Percentiles rank a stretch among this genome's conserved stretches.
Conservation (phyloP, 2,888 invertebrate genomes). For the Pseudoips prasinana region DNA sequence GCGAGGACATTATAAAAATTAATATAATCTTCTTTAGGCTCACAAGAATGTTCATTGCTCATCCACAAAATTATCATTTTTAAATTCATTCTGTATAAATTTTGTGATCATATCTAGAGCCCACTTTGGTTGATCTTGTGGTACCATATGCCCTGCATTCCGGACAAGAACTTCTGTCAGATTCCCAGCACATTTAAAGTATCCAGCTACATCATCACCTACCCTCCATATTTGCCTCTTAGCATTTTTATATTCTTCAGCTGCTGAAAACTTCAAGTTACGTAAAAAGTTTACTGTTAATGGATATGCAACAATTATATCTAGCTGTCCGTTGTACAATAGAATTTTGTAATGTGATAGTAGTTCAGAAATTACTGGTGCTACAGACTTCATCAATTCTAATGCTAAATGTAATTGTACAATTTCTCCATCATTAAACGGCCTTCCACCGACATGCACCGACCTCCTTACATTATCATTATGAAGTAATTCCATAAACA, state of each 20-base stretch:
- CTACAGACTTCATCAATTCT: constrained; percentile 83
- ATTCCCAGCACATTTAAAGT: constrained; percentile 86
- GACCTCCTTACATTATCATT: constrained; percentile 67
- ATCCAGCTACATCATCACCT: constrained; percentile 86
- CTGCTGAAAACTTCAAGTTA: constrained; percentile 84
- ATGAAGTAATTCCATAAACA: constrained; percentile 52
- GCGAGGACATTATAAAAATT: too few relatives aligned
- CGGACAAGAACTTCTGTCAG: constrained; percentile 87
- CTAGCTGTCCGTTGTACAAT: constrained; percentile 86
- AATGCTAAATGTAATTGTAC: constrained; percentile 76
- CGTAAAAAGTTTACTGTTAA: constrained; percentile 84
- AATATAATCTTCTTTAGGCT: too few relatives aligned
- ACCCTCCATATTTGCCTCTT: constrained; percentile 85
- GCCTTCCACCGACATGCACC: constrained; percentile 84
- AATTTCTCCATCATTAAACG: constrained; percentile 67
- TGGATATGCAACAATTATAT: constrained; percentile 84
- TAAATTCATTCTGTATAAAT: constrained; percentile 58
- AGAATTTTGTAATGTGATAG: constrained; percentile 77
- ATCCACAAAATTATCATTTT: too few relatives aligned
- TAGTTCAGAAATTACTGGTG: constrained; percentile 62
- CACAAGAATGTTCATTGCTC: too few relatives aligned
- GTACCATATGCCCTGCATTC: constrained; percentile 90
- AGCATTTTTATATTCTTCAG: constrained; percentile 84
- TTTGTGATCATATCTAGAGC: constrained; percentile 79
- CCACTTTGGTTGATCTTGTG: constrained; percentile 82